Evolutionary conservation across 2,888 invertebrate genomes (phyloP), one percentile per base, ranked within the genome.

Genomic region (Hecatera dysodea): DNA sequence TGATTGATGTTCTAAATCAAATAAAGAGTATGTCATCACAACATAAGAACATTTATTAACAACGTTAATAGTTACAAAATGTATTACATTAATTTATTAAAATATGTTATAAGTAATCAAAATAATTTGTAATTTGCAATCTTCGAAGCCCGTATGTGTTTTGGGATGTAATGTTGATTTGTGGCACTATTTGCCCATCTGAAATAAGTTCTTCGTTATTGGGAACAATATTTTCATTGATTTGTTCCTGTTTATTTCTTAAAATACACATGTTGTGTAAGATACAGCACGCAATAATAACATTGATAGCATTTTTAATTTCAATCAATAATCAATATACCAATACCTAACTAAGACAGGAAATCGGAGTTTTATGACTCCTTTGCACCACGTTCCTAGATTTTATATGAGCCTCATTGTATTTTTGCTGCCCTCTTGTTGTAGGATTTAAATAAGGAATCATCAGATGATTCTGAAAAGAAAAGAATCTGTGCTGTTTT

Each of bases 361-460:
- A 62, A 67, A 53, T 33, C 52, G 15, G 22, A 9, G 44, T 62
- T 67, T 67, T 44, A 62, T 44, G 33, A 61, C 67, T 42, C 22
- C 66, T 57, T 64, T 53, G n/a, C 27, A 64, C 52, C 63, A 53
- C 63, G 53, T 64, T 64, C 17, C 33, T 64, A 1, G 66, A n/a
- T n/a, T 66, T 59, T 66, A 50, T 11, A 66, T 66, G 2, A 39
- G 66, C 66, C 27, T 59, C 59, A 15, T 59, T 66, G 39, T 66
- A 66, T 59, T 66, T 57, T 57, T 57, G 48, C 15, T 66, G 57
- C 6, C 65, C 36, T 66, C 46, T 57, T n/a, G 48, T 57, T 0
- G 65, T 27, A 9, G 57, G 17, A 48, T 66, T 66, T 62, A 48
- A 48, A 9, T 61, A 61, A 0, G 64, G 64, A 64, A 33, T 64